Conservation (phyloP, 2,888 invertebrate species). For the Rosalia funebris region DNA sequence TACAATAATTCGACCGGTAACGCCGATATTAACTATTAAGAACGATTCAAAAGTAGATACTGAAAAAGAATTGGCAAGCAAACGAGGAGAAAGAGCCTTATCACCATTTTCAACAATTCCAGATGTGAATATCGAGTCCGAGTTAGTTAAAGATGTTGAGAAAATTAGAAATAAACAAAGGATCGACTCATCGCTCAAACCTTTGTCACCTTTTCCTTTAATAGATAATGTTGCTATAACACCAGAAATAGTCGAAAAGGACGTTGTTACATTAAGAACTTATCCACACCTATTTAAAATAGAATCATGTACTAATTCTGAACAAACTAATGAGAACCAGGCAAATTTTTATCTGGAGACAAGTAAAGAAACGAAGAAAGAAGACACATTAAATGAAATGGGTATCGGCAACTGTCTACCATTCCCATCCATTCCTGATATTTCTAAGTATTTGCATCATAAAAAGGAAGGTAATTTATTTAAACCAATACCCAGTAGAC, state of each 20-base stretch:
- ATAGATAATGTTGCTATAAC: slow-evolving; percentile 56
- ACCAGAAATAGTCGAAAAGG: slow-evolving; percentile 56
- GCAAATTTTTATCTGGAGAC: slow-evolving; percentile 19
- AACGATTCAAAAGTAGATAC: slow-evolving; percentile 36
- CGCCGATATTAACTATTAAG: slow-evolving; percentile 45
- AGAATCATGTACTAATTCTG: slow-evolving; percentile 27
- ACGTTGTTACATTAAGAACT: slow-evolving; percentile 52
- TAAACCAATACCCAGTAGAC: slow-evolving; percentile 44
- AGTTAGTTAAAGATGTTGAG: slow-evolving; percentile 44
- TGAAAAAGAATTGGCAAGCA: slow-evolving; percentile 30
- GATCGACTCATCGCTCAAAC: slow-evolving; percentile 42
- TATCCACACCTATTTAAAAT: slow-evolving; percentile 51
- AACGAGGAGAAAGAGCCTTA: slow-evolving; percentile 37
- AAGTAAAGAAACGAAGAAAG: slow-evolving; percentile 9
- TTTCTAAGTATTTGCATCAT: slow-evolving; percentile 47
- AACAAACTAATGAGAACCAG: slow-evolving; percentile 21
- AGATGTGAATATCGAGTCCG: slow-evolving; percentile 47
- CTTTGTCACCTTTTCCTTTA: slow-evolving; percentile 56
- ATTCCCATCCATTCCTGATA: slow-evolving; percentile 55
- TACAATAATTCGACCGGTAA: slow-evolving; percentile 40
- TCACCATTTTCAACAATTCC: slow-evolving; percentile 55
- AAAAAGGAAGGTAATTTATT: slow-evolving; percentile 47
- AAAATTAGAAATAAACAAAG: slow-evolving; percentile 42
- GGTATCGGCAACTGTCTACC: slow-evolving; percentile 29
- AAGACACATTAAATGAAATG: slow-evolving; percentile 3